Conservation (phyloP, 2,888 invertebrate genomes). For the Ecliptopera silaceata region DNA sequence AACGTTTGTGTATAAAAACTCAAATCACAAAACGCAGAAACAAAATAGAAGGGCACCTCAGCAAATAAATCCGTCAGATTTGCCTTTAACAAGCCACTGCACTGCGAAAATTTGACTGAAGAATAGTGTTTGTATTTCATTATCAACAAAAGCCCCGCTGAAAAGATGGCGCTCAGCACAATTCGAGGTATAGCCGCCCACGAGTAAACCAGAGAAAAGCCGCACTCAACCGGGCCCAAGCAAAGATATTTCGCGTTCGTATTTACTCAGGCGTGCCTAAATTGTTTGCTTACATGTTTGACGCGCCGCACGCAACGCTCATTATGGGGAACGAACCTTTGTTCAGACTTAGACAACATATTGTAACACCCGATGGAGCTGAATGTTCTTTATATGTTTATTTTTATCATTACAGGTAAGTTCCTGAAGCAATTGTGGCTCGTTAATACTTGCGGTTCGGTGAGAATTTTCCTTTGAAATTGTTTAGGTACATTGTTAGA, state of each 20-base stretch:
- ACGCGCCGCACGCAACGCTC: conserved; percentile 81
- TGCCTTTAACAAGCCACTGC: conserved; percentile 63
- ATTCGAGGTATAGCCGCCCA: conserved; percentile 69
- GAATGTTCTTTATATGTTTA: conserved; percentile 74
- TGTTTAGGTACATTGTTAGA: conserved; percentile 46
- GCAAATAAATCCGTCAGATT: conserved; percentile 55
- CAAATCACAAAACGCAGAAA: conserved; percentile 11
- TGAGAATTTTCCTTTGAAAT: conserved; percentile 66
- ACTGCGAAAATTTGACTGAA: conserved; percentile 64
- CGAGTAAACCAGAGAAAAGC: conserved; percentile 65
- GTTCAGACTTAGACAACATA: conserved; percentile 78
- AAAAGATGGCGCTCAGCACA: conserved; percentile 76
- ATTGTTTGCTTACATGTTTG: conserved; percentile 83
- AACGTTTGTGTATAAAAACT: not conserved
- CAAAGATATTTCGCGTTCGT: conserved; percentile 79
- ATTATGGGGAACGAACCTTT: conserved; percentile 77
- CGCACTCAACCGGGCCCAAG: conserved; percentile 70
- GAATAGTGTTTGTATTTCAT: conserved; percentile 79
- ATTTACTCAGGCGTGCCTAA: conserved; percentile 82
- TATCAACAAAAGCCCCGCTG: conserved; percentile 77
- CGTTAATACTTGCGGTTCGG: conserved; percentile 66
- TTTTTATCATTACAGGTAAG: conserved; percentile 79
- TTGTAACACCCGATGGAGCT: conserved; percentile 75
- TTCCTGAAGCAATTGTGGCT: conserved; percentile 61
- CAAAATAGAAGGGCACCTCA: conserved; percentile 37